These are phyloP conservation scores for Bugulina stolonifera DNA, from an alignment of 2,888 invertebrate genomes.

Conservation along the genomic window DNA sequence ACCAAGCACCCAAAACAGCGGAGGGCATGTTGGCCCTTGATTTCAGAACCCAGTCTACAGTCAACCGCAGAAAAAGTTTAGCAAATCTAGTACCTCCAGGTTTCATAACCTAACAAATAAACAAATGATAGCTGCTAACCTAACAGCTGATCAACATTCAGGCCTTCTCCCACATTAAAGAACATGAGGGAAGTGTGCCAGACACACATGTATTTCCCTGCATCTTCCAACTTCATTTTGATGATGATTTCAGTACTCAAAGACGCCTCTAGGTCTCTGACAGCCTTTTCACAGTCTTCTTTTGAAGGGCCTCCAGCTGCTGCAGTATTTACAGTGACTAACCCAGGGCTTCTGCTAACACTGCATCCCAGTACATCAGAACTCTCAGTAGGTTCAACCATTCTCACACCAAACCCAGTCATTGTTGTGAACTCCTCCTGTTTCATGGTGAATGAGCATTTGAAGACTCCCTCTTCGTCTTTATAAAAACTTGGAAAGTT, in stretches of 20 bases:
- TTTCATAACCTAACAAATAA: too few species aligned
- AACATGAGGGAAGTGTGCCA: not conserved
- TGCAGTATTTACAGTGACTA: not conserved
- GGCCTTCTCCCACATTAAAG: not conserved
- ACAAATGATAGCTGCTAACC: too few species aligned
- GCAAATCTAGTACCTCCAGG: too few species aligned
- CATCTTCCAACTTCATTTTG: not conserved
- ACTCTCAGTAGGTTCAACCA: not conserved
- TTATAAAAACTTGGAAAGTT: constrained; percentile 5
- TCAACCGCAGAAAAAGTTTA: too few species aligned
- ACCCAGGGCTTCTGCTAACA: not conserved
- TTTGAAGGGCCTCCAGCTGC: not conserved
- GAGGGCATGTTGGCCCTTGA: too few species aligned
- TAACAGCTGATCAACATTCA: not conserved
- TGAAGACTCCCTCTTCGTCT: not conserved
- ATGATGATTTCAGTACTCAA: not conserved
- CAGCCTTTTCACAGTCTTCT: not conserved
- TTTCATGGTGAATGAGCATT: not conserved
- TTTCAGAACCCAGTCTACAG: too few species aligned
- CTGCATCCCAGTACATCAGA: not conserved
- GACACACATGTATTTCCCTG: not conserved
- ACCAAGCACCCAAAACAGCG: too few species aligned
- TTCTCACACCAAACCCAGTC: not conserved
- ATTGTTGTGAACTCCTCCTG: not conserved
- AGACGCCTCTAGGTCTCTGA: not conserved